phyloP scores from a whole-genome alignment of 2,888 invertebrate genomes.

The Nomada hirtipes region DNA sequence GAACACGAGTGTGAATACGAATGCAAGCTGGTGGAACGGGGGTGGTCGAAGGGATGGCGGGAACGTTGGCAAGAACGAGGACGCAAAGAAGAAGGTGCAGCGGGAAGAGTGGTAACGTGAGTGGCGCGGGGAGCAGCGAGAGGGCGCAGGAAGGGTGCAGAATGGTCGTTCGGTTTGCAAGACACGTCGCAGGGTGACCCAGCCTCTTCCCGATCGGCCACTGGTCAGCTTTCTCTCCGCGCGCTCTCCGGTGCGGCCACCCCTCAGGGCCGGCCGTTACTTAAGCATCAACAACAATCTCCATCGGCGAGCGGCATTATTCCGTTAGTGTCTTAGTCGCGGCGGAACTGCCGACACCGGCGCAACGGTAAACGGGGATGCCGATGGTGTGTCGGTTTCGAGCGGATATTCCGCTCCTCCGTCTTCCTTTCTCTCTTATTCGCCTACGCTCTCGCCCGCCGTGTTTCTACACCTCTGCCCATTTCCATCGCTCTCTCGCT shows the following conservation, averaged over 20 bases:
- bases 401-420: conserved; percentile 61
- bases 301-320: conserved; percentile 81
- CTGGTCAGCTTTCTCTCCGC: conserved; percentile 65
- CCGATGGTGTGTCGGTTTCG: conserved; percentile 60
- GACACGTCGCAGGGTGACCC: conserved; percentile 80
- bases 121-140: not conserved
- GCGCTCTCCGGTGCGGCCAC: conserved; percentile 62
- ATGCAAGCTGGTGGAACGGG: conserved; percentile 17
- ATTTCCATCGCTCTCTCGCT: conserved; percentile 25
- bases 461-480: conserved; percentile 44
- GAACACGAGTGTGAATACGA: conserved; percentile 10
- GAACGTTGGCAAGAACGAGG: not conserved
- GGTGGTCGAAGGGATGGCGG: not conserved
- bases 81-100: not conserved
- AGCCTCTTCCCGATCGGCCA: conserved; percentile 62
- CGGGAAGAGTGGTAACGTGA: not conserved
- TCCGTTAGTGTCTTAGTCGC: conserved; percentile 82
- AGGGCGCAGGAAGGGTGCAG: conserved; percentile 46
- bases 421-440: conserved; percentile 53
- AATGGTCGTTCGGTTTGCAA: conserved; percentile 80
- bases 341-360: conserved; percentile 68
- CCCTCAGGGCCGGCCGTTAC: conserved; percentile 80
- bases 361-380: conserved; percentile 64
- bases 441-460: conserved; percentile 22
- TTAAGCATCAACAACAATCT: conserved; percentile 84